phyloP scores from a whole-genome alignment of 2,113 vertebrate species.

The Stercorarius parasiticus region DNA sequence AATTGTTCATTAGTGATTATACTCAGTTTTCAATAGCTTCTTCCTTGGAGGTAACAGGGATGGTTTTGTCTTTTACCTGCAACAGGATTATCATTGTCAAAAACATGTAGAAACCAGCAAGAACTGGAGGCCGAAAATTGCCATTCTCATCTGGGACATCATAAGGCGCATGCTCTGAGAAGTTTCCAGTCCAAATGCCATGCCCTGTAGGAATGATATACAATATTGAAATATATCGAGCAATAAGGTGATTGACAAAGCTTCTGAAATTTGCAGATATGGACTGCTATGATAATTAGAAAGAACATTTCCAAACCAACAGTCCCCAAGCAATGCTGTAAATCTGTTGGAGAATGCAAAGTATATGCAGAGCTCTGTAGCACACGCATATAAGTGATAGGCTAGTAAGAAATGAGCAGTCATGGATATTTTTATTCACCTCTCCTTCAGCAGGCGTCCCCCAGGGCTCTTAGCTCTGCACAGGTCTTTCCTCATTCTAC shows the following conservation, averaged over 20 bases:
- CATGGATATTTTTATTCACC: not conserved
- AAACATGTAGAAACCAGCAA: conserved; percentile 88
- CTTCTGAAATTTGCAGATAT: not conserved
- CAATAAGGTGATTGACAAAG: not conserved
- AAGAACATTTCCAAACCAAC: not conserved
- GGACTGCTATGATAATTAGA: not conserved
- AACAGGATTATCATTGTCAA: conserved; percentile 96
- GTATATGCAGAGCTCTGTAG: not conserved
- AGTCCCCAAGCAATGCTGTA: not conserved
- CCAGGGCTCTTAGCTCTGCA: not conserved
- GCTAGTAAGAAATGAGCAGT: not conserved
- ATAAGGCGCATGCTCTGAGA: conserved; percentile 79
- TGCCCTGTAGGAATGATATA: conserved; percentile 78
- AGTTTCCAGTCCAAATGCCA: conserved; percentile 78
- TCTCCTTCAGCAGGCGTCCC: not conserved
- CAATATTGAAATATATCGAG: not conserved
- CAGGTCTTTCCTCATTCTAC: not conserved
- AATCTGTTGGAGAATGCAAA: not conserved
- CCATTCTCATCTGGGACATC: conserved; percentile 79
- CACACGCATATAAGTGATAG: not conserved
- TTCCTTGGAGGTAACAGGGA: not conserved
- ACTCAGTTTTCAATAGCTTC: not conserved
- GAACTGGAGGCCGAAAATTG: conserved; percentile 67
- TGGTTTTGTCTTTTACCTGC: conserved; percentile 79
- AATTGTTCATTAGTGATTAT: not conserved